A percentile compares a stretch with the other conserved stretches of the same genome.
These are phyloP conservation scores for Holothuria scabra DNA, from an alignment of 53 echinoderm and acorn worm genomes.

Conservation along the genomic window DNA sequence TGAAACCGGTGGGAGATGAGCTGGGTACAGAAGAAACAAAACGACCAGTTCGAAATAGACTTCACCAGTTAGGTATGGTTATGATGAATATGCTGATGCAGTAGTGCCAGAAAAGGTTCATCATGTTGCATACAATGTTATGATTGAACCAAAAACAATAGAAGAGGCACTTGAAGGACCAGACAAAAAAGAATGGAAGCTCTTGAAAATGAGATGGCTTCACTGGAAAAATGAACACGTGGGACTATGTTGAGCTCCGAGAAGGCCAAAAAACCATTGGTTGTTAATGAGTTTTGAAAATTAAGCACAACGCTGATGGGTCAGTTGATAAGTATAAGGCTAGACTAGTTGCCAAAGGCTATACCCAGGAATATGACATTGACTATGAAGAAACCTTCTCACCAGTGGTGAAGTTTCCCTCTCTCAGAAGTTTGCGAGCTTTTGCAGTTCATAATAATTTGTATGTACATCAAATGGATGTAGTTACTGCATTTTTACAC, in stretches of 20 bases:
- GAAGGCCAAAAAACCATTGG: constrained; percentile 1
- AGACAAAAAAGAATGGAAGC: background rate
- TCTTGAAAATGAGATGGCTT: background rate
- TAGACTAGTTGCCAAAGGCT: background rate
- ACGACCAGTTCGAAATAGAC: background rate
- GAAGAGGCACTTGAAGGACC: background rate
- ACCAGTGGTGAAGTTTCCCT: background rate
- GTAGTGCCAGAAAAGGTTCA: background rate
- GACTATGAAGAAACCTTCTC: background rate
- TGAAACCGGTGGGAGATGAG: too few species aligned
- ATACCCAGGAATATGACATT: background rate
- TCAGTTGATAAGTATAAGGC: background rate
- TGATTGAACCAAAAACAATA: background rate
- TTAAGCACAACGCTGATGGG: too few species aligned
- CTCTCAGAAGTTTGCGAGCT: background rate
- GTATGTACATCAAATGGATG: background rate
- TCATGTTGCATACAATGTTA: constrained; percentile 3
- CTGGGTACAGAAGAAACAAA: background rate
- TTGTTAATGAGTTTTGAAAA: background rate
- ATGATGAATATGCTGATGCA: too few species aligned
- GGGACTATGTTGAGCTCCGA: background rate
- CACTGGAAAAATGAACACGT: constrained; percentile 7
- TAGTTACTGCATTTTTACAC: constrained; percentile 9
- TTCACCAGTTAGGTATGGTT: too few species aligned
- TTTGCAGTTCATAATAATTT: background rate